Conservation (phyloP, 2,888 invertebrate genomes). For the Limnephilus auricula region DNA sequence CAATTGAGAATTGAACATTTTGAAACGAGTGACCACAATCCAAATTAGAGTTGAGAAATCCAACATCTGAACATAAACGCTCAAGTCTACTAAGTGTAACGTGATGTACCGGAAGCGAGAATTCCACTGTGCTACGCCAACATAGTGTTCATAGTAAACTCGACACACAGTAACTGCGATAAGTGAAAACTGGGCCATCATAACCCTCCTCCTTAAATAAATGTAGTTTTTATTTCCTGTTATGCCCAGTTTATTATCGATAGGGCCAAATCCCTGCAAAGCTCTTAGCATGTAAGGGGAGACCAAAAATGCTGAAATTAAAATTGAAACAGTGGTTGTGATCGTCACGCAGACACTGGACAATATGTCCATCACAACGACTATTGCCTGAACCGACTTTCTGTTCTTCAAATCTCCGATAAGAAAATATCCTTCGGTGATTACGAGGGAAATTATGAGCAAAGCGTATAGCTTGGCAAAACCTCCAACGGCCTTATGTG, state of each 20-base stretch:
- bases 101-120: background rate
- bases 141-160: constrained; percentile 42
- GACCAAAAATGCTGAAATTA: constrained; percentile 52
- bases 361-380: constrained; percentile 57
- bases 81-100: constrained; percentile 46
- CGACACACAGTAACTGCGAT: background rate
- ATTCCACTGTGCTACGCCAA: constrained; percentile 48
- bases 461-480: constrained; percentile 54
- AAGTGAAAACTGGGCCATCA: constrained; percentile 38
- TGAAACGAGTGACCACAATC: constrained; percentile 58
- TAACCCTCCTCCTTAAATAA: constrained; percentile 49
- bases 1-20: constrained; percentile 56
- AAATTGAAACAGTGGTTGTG: constrained; percentile 47
- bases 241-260: constrained; percentile 57
- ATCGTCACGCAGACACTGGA: constrained; percentile 38
- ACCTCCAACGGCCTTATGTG: constrained; percentile 20
- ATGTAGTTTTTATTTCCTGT: constrained; percentile 43
- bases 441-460: constrained; percentile 10
- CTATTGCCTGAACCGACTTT: background rate
- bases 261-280: constrained; percentile 52
- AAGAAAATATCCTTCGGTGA: constrained; percentile 19
- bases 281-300: constrained; percentile 58
- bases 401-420: constrained; percentile 33
- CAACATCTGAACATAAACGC: constrained; percentile 48
- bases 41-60: constrained; percentile 58